Base-by-base conservation (phyloP, 2,888 invertebrate species). In the Mimumesa dahlbomi region DNA sequence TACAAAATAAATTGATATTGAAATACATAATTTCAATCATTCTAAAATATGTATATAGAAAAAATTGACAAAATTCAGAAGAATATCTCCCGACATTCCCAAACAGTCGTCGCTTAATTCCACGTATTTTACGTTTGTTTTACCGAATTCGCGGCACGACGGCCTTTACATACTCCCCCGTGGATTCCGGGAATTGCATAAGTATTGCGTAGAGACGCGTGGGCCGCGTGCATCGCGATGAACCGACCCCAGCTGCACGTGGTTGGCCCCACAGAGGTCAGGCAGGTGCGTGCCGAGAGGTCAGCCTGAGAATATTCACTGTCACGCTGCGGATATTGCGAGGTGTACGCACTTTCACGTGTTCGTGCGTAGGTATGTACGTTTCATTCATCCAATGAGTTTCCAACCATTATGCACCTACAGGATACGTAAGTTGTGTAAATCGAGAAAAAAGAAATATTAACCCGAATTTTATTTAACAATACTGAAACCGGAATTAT, bases 231-330 rank as follows among this genome's bases (percentile, higher is more conserved):
- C 66, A 79, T 73, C 69, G 68, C 52, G 46, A 59, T 36, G 52
- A 54, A 56, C 48, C 54, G 70, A 63, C 70, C 68, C 50, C 63
- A 69, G 67, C 29, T 77, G 75, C 83, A 75, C 73, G 80, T 74
- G 77, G 74, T 72, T 25, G 62, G 42, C 36, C 50, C 49, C 58
- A 73, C 77, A 66, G 82, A 81, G 88, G 88, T 88, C 88, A 88
- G 84, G 85, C 88, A 88, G 88, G 88, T 88, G 88, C 84, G 77
- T 77, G 78, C 82, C 56, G 64, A 65, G 76, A 71, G 87, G 85
- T 87, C 85, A 84, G 72, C 78, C 81, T 73, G 68, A 61, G 76
- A 76, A 84, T 83, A 56, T 70, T 73, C 78, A 66, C 81, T 80
- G 80, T 82, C 82, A 79, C 81, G 80, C 75, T 75, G 75, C 65